Conservation (phyloP, 2,113 vertebrate genomes). For the Rousettus leschenaultii region DNA sequence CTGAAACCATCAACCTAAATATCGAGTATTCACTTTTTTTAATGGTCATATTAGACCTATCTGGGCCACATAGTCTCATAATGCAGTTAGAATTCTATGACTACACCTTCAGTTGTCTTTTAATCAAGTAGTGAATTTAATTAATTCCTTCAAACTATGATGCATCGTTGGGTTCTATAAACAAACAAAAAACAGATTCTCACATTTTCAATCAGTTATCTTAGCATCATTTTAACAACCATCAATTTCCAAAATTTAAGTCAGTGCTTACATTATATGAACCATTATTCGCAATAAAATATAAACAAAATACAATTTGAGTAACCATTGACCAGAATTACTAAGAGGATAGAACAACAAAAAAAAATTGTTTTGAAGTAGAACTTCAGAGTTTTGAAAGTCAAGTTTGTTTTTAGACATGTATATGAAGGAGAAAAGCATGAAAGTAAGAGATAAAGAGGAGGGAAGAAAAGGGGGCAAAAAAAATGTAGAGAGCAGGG, state of each 20-base stretch:
- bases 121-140: background rate
- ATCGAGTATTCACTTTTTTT: background rate
- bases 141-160: background rate
- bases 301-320: background rate
- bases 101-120: background rate
- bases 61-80: background rate
- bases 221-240: background rate
- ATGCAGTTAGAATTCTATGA: background rate
- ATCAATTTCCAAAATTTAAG: background rate
- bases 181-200: background rate
- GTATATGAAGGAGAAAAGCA: background rate
- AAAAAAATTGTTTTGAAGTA: background rate
- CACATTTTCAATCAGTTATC: background rate
- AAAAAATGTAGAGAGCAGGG: background rate
- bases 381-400: background rate
- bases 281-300: background rate
- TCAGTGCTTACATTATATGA: background rate
- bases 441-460: background rate
- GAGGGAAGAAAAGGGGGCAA: too few species aligned
- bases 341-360: background rate
- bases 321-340: background rate
- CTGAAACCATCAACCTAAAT: background rate
- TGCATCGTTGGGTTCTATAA: background rate
- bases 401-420: background rate
- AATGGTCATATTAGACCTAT: background rate